Conservation (phyloP, 2,888 invertebrate species). For the Cryptus armator region DNA sequence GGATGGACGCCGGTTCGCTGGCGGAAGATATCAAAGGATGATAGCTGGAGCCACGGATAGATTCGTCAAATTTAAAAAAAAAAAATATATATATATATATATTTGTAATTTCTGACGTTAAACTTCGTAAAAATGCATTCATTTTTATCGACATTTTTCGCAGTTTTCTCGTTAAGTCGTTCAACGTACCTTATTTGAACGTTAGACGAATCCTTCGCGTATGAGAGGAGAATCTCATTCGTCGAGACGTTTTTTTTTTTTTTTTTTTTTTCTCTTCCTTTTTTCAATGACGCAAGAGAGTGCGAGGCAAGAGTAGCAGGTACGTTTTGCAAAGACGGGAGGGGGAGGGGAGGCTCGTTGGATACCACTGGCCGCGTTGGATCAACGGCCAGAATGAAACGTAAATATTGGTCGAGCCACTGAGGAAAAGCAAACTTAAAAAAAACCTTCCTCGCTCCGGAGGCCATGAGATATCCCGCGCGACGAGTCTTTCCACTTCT, state of each 20-base stretch:
- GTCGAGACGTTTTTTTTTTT: not conserved
- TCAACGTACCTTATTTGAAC: constrained; percentile 2
- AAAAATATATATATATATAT: no score
- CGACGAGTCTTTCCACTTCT: constrained; percentile 21
- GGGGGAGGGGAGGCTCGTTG: constrained; percentile 60
- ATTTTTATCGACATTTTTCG: no score
- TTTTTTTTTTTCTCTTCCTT: constrained; percentile 4
- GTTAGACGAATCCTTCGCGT: constrained; percentile 4
- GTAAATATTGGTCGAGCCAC: constrained; percentile 80
- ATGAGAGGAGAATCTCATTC: constrained; percentile 37
- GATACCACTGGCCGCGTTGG: constrained; percentile 72
- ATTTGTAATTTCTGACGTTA: no score
- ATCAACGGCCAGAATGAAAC: constrained; percentile 79
- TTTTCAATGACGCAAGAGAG: constrained; percentile 20
- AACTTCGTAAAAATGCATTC: no score
- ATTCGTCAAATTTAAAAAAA: not conserved
- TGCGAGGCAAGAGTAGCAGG: not conserved
- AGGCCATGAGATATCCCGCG: constrained; percentile 35
- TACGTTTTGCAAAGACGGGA: constrained; percentile 43
- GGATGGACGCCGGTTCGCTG: not conserved
- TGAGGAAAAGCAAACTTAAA: constrained; percentile 74
- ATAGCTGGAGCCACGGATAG: not conserved
- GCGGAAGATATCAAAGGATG: not conserved
- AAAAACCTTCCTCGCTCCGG: constrained; percentile 39
- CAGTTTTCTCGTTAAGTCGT: constrained; percentile 4